Percentiles rank a stretch among this genome's conserved stretches.
Conservation (phyloP, 2,888 invertebrate genomes). For the Rambutsinella grinnellia region DNA sequence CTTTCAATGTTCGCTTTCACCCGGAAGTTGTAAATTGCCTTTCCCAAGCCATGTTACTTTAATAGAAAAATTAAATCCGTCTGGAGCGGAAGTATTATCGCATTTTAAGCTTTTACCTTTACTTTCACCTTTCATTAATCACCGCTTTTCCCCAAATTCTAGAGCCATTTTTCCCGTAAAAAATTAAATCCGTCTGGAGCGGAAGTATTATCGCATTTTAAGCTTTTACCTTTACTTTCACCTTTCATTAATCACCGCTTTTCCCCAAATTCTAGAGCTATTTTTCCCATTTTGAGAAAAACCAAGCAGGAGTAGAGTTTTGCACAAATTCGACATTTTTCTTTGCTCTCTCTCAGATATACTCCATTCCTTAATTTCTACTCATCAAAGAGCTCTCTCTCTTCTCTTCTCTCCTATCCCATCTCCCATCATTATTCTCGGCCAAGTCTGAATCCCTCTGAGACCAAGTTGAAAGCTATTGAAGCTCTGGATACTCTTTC, state of each 20-base stretch:
- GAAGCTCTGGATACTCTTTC: background rate
- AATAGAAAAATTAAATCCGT: conserved; percentile 6
- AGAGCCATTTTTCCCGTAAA: too few species aligned
- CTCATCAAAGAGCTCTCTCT: conserved; percentile 9
- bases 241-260: too few species aligned
- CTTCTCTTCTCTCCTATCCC: background rate
- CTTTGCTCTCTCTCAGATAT: too few species aligned
- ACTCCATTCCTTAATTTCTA: conserved; percentile 8
- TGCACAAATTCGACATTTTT: background rate
- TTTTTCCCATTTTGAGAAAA: too few species aligned
- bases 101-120: background rate
- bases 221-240: background rate
- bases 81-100: background rate
- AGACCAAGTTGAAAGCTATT: background rate
- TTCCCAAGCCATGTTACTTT: too few species aligned
- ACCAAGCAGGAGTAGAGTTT: background rate
- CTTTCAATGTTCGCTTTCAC: conserved; percentile 7
- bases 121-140: too few species aligned
- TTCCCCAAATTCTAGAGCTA: too few species aligned
- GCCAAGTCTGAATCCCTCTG: conserved; percentile 6
- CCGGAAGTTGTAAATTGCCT: conserved; percentile 7
- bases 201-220: background rate
- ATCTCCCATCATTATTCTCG: conserved; percentile 12
- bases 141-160: too few species aligned
- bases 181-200: conserved; percentile 4